phyloP scores from a whole-genome alignment of 2,888 invertebrate species.

The Cerastoderma edule region DNA sequence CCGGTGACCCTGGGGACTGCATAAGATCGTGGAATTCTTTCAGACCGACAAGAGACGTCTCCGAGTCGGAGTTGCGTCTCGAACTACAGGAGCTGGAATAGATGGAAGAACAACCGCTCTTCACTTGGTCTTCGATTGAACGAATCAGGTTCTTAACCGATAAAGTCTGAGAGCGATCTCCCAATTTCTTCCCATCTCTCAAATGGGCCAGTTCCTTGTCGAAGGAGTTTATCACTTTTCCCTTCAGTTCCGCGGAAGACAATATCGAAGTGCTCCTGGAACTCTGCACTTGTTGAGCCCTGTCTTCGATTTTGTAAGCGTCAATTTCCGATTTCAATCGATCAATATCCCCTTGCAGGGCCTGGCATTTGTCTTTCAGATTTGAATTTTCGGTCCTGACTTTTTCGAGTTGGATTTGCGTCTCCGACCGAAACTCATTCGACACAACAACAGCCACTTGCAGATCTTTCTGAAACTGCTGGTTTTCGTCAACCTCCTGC shows the following conservation, averaged over 20 bases:
- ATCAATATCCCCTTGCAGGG: conserved; percentile 85
- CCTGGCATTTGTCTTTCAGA: conserved; percentile 88
- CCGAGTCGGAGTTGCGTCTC: conserved; percentile 75
- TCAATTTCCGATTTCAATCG: conserved; percentile 92
- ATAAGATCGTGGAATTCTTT: conserved; percentile 70
- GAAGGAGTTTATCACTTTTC: conserved; percentile 76
- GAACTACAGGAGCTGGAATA: conserved; percentile 77
- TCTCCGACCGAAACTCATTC: conserved; percentile 97
- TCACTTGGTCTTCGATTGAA: conserved; percentile 89
- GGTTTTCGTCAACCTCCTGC: conserved; percentile 92
- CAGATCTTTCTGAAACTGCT: conserved; percentile 96
- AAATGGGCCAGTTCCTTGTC: conserved; percentile 79
- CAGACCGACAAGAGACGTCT: conserved; percentile 64
- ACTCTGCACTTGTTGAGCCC: conserved; percentile 46
- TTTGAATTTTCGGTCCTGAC: conserved; percentile 92
- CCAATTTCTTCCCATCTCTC: conserved; percentile 70
- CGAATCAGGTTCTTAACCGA: conserved; percentile 96
- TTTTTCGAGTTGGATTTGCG: conserved; percentile 90
- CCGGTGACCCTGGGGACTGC: conserved; percentile 73
- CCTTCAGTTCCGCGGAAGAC: conserved; percentile 75
- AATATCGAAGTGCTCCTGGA: conserved; percentile 62
- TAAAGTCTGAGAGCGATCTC: conserved; percentile 84
- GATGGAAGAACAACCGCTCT: conserved; percentile 77
- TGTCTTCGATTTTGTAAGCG: conserved; percentile 85
- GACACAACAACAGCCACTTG: conserved; percentile 93